Conservation (phyloP, 2,888 invertebrate species). For the Pheosia tremula region DNA sequence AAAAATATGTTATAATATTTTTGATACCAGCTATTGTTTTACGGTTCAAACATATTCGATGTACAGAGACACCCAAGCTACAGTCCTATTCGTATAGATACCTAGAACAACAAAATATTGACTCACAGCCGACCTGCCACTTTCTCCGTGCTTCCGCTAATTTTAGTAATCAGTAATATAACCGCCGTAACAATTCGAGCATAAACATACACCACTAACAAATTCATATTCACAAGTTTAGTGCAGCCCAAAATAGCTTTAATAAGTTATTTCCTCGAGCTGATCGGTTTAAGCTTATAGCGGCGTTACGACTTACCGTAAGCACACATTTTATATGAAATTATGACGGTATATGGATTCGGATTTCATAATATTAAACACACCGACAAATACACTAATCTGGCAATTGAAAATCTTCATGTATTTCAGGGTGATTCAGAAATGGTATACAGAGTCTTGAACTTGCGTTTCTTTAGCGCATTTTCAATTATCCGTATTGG, state of each 20-base stretch:
- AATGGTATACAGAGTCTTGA: too few relatives aligned
- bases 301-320: slow-evolving; percentile 1
- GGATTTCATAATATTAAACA: neutral
- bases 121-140: neutral
- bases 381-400: neutral
- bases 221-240: slow-evolving; percentile 1
- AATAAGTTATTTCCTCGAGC: slow-evolving; percentile 5
- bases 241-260: slow-evolving; percentile 5
- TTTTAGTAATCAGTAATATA: slow-evolving; percentile 13
- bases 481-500: too few relatives aligned
- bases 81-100: too few relatives aligned
- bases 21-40: too few relatives aligned
- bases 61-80: too few relatives aligned
- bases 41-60: too few relatives aligned
- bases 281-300: neutral
- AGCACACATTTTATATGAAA: slow-evolving; percentile 3
- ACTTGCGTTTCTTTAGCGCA: too few relatives aligned
- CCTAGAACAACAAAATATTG: too few relatives aligned
- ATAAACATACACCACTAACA: neutral
- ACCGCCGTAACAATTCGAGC: slow-evolving; percentile 6
- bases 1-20: too few relatives aligned
- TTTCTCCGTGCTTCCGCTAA: neutral
- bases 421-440: too few relatives aligned
- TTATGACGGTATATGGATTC: neutral
- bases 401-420: too few relatives aligned